Evolutionary conservation across 2,888 invertebrate genomes (phyloP), one percentile per base, ranked within the genome.

Genomic region (Chalcis sispes): DNA sequence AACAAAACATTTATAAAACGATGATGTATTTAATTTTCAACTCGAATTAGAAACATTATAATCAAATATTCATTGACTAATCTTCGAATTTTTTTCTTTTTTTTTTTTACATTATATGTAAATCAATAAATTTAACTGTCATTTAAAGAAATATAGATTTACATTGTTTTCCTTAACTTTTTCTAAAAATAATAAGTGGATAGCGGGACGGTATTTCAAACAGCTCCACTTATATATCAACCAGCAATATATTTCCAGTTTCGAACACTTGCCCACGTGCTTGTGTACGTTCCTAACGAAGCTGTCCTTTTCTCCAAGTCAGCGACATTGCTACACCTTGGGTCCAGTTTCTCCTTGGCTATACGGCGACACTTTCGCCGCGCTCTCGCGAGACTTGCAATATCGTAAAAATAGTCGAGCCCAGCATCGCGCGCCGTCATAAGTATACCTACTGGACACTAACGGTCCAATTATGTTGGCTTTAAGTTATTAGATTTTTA

Each of bases 401-500:
- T 82, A 80, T 81, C 81, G 79, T 81, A 82, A 83, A 82, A 83
- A 83, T 77, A 79, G 74, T 77, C 78, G 75, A 61, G 2, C 15
- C 48, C 32, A n/a, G 3, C 15, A 7, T 23, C 25, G 27, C 20
- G 40, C 20, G 36, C 54, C 56, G 42, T 67, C 69, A 72, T 75
- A 78, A 75, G 75, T 78, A 81, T 77, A 76, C 78, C 62, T 77
- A 62, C 80, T 77, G 76, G 81, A 82, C 83, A 80, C 82, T 84
- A 83, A 83, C 83, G 83, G 82, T 81, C 84, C 82, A 85, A 85
- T 84, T 84, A 85, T 81, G 78, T 78, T 77, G 80, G 79, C 79
- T 80, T 77, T 81, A 77, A 81, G 81, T 83, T 84, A 83, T 84
- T 82, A 81, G 78, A 82, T 81, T 81, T 79, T 75, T 79, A 56